Evolutionary conservation across 2,888 invertebrate species (phyloP), one percentile per base, ranked within the genome.

Genomic region (Mythimna vitellina): DNA sequence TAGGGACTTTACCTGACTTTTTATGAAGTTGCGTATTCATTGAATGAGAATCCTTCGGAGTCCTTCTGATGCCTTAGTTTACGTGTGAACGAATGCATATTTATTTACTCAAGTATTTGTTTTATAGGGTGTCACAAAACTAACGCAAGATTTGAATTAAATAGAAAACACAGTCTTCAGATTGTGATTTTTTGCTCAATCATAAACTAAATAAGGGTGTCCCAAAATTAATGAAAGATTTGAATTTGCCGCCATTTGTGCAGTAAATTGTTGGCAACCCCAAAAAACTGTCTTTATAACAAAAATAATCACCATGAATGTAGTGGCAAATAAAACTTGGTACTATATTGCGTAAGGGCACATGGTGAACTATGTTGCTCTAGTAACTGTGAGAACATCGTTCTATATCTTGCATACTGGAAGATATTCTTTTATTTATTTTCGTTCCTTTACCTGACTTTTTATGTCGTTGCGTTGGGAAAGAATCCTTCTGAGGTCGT

Each of bases 41-140:
- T 35, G 12, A 10, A 6, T 25, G 46, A n/a, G 32, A 56, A 65
- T 22, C 51, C 51, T 53, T n/a, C 42, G 32, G 25, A 42, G 25
- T 62, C 17, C n/a, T 46, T 58, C 29, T 75, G 75, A 25, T 46
- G n/a, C 53, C 62, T 35, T 58, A 46, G 69, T 63, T 46, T 1
- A 58, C 8, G 12, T 58, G 51, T 57, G 42, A 74, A 51, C 32
- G 0, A 53, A 51, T 25, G 32, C 14, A 29, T 22, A 22, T 49
- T 17, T 9, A 49, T 1, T 17, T 8, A 20, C 46, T 17, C 42
- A 42, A 42, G 8, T 42, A 46, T 17, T 46, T 46, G 46, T 17
- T 2, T 12, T 42, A 42, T 42, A 42, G 2, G 29, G 29, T 29
- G 29, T 29, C 29, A 2, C 1, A 29, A 29, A 29, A 29, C 3